Conservation (phyloP, 2,113 vertebrate species). For the Machaerirhynchus nigripectus region DNA sequence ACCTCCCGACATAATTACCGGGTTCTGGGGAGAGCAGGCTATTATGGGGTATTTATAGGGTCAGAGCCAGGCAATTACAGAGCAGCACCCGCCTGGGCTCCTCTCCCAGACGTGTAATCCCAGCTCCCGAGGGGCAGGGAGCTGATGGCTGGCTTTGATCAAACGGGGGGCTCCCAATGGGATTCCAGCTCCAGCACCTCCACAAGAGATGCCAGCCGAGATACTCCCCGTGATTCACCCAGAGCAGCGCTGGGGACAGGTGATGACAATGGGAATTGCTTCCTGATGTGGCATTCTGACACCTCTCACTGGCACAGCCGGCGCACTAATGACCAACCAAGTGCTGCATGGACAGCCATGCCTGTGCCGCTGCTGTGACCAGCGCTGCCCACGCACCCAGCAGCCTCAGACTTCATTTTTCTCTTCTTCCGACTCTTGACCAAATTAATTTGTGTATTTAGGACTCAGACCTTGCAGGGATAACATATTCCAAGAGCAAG, state of each 20-base stretch:
- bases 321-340: neutral
- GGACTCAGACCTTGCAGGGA: neutral
- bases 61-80: slow-evolving; percentile 40
- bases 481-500: neutral
- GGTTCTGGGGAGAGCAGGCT: neutral
- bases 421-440: neutral
- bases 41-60: slow-evolving; percentile 47
- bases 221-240: neutral
- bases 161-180: neutral
- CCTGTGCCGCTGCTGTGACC: neutral
- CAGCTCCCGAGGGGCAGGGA: neutral
- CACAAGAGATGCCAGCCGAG: neutral
- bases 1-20: neutral
- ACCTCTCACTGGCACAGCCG: neutral
- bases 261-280: neutral
- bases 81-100: neutral
- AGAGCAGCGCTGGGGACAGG: neutral
- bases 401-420: accelerated
- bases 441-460: neutral
- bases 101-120: neutral
- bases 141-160: neutral
- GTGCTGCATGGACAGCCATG: neutral
- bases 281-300: neutral
- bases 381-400: neutral
- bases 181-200: neutral